phyloP scores from a whole-genome alignment of 2,888 invertebrate species.

The Drosophila atripex region DNA sequence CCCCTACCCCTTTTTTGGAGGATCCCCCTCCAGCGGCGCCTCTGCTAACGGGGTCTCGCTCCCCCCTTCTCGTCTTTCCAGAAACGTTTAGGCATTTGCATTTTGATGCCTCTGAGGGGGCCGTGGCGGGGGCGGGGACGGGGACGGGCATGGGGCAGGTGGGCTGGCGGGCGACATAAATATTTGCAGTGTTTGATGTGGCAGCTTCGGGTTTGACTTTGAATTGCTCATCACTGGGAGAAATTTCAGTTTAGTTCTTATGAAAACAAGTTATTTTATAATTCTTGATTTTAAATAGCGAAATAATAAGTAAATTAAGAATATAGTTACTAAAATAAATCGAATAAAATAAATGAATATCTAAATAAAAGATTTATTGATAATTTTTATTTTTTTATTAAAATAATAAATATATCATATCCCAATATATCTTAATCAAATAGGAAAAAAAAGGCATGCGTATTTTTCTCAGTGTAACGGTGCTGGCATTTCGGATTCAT shows the following conservation, averaged over 20 bases:
- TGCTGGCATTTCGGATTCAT: conserved; percentile 63
- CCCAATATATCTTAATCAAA: too few relatives aligned
- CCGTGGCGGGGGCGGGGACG: not conserved
- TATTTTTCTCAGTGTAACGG: conserved; percentile 29
- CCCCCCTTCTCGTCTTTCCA: conserved; percentile 14
- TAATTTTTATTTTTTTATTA: too few relatives aligned
- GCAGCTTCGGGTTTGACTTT: conserved; percentile 51
- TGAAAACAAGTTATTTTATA: not conserved
- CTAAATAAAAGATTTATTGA: too few relatives aligned
- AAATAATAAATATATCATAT: too few relatives aligned
- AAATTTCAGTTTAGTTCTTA: not conserved
- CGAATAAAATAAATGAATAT: too few relatives aligned
- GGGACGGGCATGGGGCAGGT: not conserved
- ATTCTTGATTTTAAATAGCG: not conserved
- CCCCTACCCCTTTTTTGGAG: not conserved
- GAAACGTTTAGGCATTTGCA: conserved; percentile 75
- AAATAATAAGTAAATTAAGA: not conserved
- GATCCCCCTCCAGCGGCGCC: not conserved
- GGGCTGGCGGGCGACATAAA: conserved; percentile 58
- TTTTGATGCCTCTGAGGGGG: conserved; percentile 62
- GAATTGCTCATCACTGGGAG: conserved; percentile 21
- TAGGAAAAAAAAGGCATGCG: too few relatives aligned
- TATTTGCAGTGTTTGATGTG: conserved; percentile 79
- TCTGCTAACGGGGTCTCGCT: conserved; percentile 1
- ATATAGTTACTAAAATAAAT: not conserved